These are phyloP conservation scores for Luffia ferchaultella DNA, from an alignment of 2,888 invertebrate species.

Conservation along the genomic window DNA sequence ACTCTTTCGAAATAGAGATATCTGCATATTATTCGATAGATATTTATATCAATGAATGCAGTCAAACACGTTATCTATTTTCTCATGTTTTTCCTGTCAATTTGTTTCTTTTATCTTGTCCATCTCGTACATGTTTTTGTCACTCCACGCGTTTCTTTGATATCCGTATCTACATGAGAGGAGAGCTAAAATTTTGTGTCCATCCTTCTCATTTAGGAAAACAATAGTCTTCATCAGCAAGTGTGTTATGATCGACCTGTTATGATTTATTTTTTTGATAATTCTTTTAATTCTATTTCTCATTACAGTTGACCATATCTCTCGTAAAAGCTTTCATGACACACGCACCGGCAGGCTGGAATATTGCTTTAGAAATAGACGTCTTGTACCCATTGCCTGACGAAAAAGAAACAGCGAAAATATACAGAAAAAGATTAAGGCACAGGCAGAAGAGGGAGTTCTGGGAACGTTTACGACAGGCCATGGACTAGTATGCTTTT, in stretches of 20 bases:
- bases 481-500: constrained; percentile 46
- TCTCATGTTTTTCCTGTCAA: too few relatives aligned
- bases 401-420: constrained; percentile 33
- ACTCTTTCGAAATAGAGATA: too few relatives aligned
- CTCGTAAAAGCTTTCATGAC: constrained; percentile 64
- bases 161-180: too few relatives aligned
- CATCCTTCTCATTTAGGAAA: too few relatives aligned
- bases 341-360: constrained; percentile 65
- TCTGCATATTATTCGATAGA: too few relatives aligned
- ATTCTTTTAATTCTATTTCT: neutral
- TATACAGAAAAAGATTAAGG: constrained; percentile 36
- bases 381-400: constrained; percentile 61
- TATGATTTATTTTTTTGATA: neutral
- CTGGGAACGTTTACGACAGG: constrained; percentile 47
- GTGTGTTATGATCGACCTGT: neutral
- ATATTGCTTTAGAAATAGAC: constrained; percentile 66
- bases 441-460: constrained; percentile 61
- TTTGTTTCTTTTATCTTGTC: too few relatives aligned
- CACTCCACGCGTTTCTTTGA: too few relatives aligned
- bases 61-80: too few relatives aligned
- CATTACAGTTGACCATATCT: constrained; percentile 62
- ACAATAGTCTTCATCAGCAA: too few relatives aligned
- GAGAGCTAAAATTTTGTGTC: too few relatives aligned
- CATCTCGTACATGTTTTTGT: too few relatives aligned
- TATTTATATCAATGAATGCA: too few relatives aligned